Percentiles rank a stretch among this genome's conserved stretches.
Evolutionary conservation across 2,888 invertebrate species (phyloP).

Genomic region (Norana najaformis): DNA sequence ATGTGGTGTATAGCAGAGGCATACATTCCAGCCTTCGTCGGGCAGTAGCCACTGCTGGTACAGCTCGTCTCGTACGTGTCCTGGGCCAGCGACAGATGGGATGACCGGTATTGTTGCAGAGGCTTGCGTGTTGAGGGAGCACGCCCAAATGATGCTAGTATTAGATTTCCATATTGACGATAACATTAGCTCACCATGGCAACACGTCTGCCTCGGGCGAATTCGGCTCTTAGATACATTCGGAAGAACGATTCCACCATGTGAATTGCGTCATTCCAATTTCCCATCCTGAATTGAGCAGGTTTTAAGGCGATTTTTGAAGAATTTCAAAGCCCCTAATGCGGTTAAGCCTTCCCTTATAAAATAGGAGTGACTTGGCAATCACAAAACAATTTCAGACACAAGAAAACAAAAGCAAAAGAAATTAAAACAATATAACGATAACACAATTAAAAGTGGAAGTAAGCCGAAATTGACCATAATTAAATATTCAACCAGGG

Average conservation of each 20-base stretch:
- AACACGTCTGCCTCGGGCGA: neutral
- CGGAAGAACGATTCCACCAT: neutral
- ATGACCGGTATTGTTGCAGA: neutral
- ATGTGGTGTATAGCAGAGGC: neutral
- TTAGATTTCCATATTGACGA: neutral
- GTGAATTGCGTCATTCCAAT: neutral
- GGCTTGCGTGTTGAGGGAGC: neutral
- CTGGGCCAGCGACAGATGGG: conserved; percentile 7
- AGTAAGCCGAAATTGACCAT: no score
- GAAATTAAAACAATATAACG: no score
- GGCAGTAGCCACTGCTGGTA: neutral
- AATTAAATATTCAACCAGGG: no score
- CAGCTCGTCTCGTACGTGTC: neutral
- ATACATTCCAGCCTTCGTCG: neutral
- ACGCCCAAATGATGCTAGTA: neutral
- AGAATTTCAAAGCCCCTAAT: no score
- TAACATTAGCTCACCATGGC: neutral
- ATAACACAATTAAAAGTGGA: no score
- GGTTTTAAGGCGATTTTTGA: no score
- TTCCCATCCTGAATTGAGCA: no score
- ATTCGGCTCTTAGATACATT: neutral
- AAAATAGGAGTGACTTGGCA: neutral
- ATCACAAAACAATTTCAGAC: neutral
- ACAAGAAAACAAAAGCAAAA: no score
- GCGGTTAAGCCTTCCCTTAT: neutral